Percentiles rank a stretch among this genome's conserved stretches.
These are phyloP conservation scores for Abrostola tripartita DNA, from an alignment of 2,888 invertebrate genomes.

Conservation along the genomic window DNA sequence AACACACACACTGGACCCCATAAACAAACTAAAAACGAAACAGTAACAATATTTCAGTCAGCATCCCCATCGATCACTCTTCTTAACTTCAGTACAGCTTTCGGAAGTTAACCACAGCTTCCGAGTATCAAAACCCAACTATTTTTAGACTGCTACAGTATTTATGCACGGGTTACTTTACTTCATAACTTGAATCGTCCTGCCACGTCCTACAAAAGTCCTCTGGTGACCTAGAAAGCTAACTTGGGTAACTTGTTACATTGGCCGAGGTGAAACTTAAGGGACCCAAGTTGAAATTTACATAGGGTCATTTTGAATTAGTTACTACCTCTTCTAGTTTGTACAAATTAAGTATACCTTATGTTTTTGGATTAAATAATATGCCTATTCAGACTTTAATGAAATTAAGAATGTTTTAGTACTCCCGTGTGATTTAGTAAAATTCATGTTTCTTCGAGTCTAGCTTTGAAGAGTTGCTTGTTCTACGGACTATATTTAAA, in stretches of 20 bases:
- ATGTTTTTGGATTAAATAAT: conserved; percentile 19
- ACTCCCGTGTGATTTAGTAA: no score
- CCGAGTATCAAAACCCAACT: conserved; percentile 12
- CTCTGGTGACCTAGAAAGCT: conserved; percentile 40
- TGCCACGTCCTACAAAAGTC: conserved; percentile 26
- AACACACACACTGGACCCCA: no score
- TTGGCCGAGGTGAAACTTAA: conserved; percentile 29
- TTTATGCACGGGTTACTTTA: conserved; percentile 40
- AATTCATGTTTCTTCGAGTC: no score
- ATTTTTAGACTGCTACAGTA: conserved; percentile 28
- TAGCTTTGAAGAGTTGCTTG: conserved; percentile 1
- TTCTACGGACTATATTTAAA: conserved; percentile 19
- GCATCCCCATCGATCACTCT: conserved; percentile 24
- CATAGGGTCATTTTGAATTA: conserved; percentile 42
- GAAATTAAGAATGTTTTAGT: background rate
- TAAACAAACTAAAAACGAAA: conserved; percentile 6
- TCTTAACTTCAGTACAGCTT: conserved; percentile 17
- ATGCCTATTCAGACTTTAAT: conserved; percentile 2
- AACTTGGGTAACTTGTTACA: conserved; percentile 36
- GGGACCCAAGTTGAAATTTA: conserved; percentile 36
- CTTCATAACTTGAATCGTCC: conserved; percentile 30
- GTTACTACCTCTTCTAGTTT: conserved; percentile 25
- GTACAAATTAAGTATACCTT: conserved; percentile 16
- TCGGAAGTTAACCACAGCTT: conserved; percentile 13
- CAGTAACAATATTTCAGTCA: conserved; percentile 18